Conservation (phyloP, 2,113 vertebrate species). For the Formicarius rufipectus region DNA sequence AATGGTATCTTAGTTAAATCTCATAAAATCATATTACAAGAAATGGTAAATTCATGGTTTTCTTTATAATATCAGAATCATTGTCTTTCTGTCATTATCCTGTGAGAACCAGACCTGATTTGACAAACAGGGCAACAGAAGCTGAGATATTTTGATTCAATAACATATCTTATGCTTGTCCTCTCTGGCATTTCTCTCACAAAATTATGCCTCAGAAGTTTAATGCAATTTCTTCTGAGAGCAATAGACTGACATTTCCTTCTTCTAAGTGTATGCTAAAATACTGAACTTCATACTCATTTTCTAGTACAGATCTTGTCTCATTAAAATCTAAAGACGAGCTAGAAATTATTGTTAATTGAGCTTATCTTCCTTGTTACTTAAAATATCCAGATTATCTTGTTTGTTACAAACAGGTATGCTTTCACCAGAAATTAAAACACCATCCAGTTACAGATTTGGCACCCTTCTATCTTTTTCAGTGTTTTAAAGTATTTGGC, state of each 20-base stretch:
- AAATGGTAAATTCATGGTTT: not conserved
- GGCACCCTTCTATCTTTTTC: not conserved
- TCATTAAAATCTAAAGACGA: not conserved
- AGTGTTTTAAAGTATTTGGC: conserved; percentile 88
- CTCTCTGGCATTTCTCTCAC: not conserved
- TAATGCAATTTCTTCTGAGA: not conserved
- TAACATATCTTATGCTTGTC: not conserved
- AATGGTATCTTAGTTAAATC: not conserved
- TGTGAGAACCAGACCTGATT: not conserved
- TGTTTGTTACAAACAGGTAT: not conserved
- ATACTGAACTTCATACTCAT: not conserved
- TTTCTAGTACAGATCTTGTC: not conserved
- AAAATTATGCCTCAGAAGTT: not conserved
- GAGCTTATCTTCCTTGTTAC: not conserved
- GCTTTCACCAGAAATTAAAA: not conserved
- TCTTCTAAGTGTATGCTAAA: not conserved
- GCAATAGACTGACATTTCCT: not conserved
- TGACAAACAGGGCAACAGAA: not conserved
- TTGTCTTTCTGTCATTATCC: not conserved
- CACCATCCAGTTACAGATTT: not conserved
- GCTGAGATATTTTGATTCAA: not conserved
- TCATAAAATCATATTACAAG: not conserved
- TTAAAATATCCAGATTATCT: not conserved
- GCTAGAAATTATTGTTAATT: not conserved
- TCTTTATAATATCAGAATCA: not conserved